A percentile compares a stretch with the other conserved stretches of the same genome.
These are phyloP conservation scores for Choristoneura rosaceana DNA, from an alignment of 2,888 invertebrate genomes.

Conservation along the genomic window DNA sequence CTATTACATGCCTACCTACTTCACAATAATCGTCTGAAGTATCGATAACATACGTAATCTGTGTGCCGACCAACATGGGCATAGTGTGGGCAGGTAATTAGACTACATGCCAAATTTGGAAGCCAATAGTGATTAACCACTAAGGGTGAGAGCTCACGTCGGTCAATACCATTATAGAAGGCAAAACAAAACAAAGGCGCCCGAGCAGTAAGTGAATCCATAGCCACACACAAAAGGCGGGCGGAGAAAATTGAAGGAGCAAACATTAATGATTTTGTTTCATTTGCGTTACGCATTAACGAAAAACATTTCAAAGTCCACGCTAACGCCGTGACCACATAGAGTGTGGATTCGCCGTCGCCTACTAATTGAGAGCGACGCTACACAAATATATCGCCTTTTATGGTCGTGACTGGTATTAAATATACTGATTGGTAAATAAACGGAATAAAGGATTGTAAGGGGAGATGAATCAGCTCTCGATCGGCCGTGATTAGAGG, in stretches of 20 bases:
- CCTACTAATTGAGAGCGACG: conserved; percentile 81
- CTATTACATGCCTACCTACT: neutral
- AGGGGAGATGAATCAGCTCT: conserved; percentile 79
- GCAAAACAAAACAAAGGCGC: conserved; percentile 18
- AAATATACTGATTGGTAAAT: conserved; percentile 81
- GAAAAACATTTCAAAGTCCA: conserved; percentile 73
- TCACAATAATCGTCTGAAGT: conserved; percentile 4
- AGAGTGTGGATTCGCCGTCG: conserved; percentile 77
- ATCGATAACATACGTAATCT: conserved; percentile 1
- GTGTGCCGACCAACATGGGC: conserved; percentile 12
- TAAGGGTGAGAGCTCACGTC: conserved; percentile 29
- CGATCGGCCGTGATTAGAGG: conserved; percentile 80
- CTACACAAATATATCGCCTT: conserved; percentile 82
- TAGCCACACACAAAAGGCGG: conserved; percentile 66
- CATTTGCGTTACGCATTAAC: conserved; percentile 77
- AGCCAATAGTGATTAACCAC: conserved; percentile 29
- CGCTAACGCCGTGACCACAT: conserved; percentile 77
- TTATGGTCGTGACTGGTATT: conserved; percentile 74
- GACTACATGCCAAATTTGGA: conserved; percentile 27
- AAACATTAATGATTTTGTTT: conserved; percentile 81
- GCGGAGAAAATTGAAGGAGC: conserved; percentile 64
- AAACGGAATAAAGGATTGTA: conserved; percentile 76
- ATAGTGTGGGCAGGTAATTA: conserved; percentile 37
- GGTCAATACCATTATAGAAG: conserved; percentile 23
- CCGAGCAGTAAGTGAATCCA: conserved; percentile 45